Conservation (phyloP, 92 coral and sea anemone genomes). For the Hydrozoanthus gracilis region DNA sequence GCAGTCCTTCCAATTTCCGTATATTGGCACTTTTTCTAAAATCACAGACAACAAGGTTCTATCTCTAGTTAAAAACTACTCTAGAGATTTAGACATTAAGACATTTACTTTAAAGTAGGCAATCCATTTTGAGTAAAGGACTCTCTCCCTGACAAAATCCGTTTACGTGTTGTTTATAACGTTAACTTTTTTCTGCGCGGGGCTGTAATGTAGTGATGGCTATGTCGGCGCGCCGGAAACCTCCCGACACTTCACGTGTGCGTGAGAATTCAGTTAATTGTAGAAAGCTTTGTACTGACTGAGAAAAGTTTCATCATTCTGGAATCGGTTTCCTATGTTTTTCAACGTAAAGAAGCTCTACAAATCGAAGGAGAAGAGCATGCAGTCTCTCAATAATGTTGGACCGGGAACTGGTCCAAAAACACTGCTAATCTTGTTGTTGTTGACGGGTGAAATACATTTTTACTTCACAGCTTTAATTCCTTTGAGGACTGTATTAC, state of each 20-base stretch:
- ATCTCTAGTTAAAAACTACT: not conserved
- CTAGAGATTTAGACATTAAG: not conserved
- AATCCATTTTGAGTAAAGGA: not conserved
- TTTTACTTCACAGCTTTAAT: no score
- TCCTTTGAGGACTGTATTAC: no score
- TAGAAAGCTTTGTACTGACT: conserved; percentile 1
- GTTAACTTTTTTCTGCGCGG: not conserved
- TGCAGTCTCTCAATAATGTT: no score
- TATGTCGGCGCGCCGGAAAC: conserved; percentile 11
- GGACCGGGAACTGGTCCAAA: no score
- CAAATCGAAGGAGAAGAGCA: no score
- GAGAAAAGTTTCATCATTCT: conserved; percentile 3
- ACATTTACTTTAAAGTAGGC: not conserved
- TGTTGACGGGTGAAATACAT: no score
- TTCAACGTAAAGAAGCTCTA: not conserved
- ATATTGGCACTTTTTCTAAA: no score
- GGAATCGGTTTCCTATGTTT: conserved; percentile 5
- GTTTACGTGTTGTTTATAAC: not conserved
- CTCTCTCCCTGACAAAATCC: not conserved
- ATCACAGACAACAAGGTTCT: no score
- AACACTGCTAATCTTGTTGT: no score
- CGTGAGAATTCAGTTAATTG: conserved; percentile 1
- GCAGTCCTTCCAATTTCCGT: no score
- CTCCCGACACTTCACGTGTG: not conserved
- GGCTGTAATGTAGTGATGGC: conserved; percentile 6